Conservation (phyloP, 2,113 vertebrate genomes). For the Mormyrus lacerda region DNA sequence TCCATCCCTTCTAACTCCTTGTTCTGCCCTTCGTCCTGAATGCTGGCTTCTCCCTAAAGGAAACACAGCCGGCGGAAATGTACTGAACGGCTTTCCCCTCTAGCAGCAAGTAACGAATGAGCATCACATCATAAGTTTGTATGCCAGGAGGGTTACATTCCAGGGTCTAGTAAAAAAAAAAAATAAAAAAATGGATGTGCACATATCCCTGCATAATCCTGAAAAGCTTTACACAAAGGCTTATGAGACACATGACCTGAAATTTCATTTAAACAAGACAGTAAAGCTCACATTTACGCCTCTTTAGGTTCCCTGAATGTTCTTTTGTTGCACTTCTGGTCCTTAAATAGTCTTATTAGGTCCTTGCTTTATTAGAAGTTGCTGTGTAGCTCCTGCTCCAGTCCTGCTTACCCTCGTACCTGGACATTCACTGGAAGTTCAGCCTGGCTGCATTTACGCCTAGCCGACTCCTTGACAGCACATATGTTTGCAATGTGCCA, state of each 20-base stretch:
- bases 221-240: not conserved
- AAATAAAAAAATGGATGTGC: not conserved
- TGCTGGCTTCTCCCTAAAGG: slow-evolving; percentile 21
- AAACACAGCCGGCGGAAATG: not conserved
- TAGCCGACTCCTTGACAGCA: not conserved
- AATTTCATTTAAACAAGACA: not conserved
- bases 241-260: not conserved
- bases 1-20: slow-evolving; percentile 41
- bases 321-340: not conserved
- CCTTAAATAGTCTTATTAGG: not conserved
- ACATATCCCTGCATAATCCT: not conserved
- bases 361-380: not conserved
- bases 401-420: not conserved
- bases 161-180: not conserved
- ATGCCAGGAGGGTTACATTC: not conserved
- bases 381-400: not conserved
- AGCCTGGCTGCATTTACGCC: not conserved
- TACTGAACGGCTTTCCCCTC: not conserved
- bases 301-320: not conserved
- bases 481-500: not conserved
- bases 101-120: not conserved
- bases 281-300: not conserved
- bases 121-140: not conserved
- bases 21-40: slow-evolving; percentile 16
- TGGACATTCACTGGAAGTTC: not conserved